Evolutionary conservation across 1,140 invertebrate species (phyloP), one percentile per base, ranked within the genome.

Genomic region (Formica selysi): DNA sequence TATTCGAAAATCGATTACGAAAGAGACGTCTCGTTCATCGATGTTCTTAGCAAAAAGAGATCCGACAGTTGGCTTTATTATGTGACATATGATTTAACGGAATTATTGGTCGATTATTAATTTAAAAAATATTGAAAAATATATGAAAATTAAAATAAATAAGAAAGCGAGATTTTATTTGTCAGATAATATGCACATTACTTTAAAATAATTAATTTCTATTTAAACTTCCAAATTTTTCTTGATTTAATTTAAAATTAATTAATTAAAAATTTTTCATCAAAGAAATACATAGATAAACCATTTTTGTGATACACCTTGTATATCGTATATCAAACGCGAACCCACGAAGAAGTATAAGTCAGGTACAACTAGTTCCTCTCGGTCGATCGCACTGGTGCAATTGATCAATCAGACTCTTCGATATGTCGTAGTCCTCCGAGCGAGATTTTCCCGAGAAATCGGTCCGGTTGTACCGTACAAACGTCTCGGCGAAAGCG

Each of bases 351-450:
- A 87, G 87, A 87, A 87, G 70, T 80, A 71, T 16, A 71, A 86
- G 87, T 87, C 26, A 86, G 57, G 26, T 80, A 74, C 85, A 87
- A 89, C 81, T 74, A 89, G 22, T 22, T 22, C 22, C 22, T 22
- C 22, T 22, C 22, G 22, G 90, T 70, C 76, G 61, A 57, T 57
- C 62, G 62, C 85, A 64, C 48, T 85, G 76, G 57, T 79, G 79
- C 86, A 88, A 91, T 91, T 86, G 88, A 87, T 89, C 90, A 85
- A 89, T 91, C 90, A 73, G 41, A 22, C 62, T 86, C 54, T 36
- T 22, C 68, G 83, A 86, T 88, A 64, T 59, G 32, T 65, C 36
- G 38, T 36, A 11, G 44, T 61, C 38, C 26, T 67, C 32, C 41
- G 65, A 64, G 48, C 61, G 22, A 65, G 67, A 61, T 84, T 88